phyloP scores from a whole-genome alignment of 2,888 invertebrate genomes.

The Pammene aurita region DNA sequence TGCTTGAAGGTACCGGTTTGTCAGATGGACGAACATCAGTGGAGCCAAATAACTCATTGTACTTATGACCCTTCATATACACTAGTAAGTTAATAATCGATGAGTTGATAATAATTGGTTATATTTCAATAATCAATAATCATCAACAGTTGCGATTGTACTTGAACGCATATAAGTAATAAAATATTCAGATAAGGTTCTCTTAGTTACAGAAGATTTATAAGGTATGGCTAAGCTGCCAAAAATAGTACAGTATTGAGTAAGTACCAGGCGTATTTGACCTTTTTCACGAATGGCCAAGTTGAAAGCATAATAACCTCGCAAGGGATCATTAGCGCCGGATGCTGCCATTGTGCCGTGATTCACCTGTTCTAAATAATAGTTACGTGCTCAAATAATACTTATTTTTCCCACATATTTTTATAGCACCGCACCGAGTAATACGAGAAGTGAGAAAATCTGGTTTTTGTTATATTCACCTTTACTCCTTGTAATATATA shows the following conservation, averaged over 20 bases:
- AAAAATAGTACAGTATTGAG: not conserved
- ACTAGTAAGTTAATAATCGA: constrained; percentile 16
- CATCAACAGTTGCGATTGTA: not conserved
- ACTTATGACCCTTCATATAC: constrained; percentile 13
- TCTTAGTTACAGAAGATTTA: too few species aligned
- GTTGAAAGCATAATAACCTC: constrained; percentile 15
- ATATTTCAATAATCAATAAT: not conserved
- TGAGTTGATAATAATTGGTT: too few species aligned
- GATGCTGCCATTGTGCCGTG: constrained; percentile 18
- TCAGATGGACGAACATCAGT: constrained; percentile 13
- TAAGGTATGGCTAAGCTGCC: too few species aligned
- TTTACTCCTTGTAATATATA: too few species aligned
- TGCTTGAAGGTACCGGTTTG: not conserved
- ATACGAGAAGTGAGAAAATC: too few species aligned
- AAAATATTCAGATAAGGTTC: too few species aligned
- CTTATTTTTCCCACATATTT: not conserved
- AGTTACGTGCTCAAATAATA: constrained; percentile 16
- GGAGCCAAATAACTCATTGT: constrained; percentile 21
- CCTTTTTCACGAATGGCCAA: constrained; percentile 12
- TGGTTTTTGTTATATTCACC: too few species aligned
- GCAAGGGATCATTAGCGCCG: constrained; percentile 28
- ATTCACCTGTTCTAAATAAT: constrained; percentile 18
- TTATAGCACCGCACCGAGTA: not conserved
- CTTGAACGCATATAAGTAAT: too few species aligned
- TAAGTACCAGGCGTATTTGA: not conserved